A percentile compares a stretch with the other conserved stretches of the same genome.
phyloP scores from a whole-genome alignment of 2,113 vertebrate species.

The Desmodus rotundus region DNA sequence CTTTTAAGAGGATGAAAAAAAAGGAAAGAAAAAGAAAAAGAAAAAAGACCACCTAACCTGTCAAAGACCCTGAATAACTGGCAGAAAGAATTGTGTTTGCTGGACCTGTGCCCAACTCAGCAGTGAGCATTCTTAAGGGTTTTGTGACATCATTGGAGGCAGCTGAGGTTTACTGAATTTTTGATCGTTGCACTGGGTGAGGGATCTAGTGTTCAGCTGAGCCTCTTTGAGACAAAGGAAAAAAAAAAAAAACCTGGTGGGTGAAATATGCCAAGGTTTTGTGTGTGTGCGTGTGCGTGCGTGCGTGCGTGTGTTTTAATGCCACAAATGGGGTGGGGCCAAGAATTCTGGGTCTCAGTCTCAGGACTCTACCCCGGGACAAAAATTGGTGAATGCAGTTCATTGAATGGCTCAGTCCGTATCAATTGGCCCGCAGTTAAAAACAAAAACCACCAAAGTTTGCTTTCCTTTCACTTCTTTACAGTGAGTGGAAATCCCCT shows the following conservation, averaged over 20 bases:
- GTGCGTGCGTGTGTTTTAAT: background rate
- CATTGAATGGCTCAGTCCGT: constrained; percentile 45
- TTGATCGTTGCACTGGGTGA: constrained; percentile 45
- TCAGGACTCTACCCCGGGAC: background rate
- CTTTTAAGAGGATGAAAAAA: constrained; percentile 43
- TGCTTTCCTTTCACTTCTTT: background rate
- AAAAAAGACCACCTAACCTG: constrained; percentile 66
- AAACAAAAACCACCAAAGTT: constrained; percentile 6
- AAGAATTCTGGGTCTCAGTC: background rate
- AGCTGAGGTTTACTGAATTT: constrained; percentile 58
- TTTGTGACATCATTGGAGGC: constrained; percentile 61
- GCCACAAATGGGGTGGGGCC: background rate
- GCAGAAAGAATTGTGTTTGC: constrained; percentile 63
- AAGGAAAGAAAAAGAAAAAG: background rate
- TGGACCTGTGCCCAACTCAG: constrained; percentile 58
- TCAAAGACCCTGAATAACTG: constrained; percentile 63
- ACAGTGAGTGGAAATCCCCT: background rate
- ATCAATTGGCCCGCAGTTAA: background rate
- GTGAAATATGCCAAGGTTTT: background rate
- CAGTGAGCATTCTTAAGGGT: constrained; percentile 56
- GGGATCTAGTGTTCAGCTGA: constrained; percentile 48
- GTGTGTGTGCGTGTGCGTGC: background rate
- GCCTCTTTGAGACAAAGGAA: constrained; percentile 55
- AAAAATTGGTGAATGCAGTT: constrained; percentile 27
- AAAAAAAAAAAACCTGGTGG: constrained; percentile 14